Percentiles rank a stretch among this genome's conserved stretches.
Conservation (phyloP, 2,888 invertebrate genomes). For the Eupithecia insigniata region DNA sequence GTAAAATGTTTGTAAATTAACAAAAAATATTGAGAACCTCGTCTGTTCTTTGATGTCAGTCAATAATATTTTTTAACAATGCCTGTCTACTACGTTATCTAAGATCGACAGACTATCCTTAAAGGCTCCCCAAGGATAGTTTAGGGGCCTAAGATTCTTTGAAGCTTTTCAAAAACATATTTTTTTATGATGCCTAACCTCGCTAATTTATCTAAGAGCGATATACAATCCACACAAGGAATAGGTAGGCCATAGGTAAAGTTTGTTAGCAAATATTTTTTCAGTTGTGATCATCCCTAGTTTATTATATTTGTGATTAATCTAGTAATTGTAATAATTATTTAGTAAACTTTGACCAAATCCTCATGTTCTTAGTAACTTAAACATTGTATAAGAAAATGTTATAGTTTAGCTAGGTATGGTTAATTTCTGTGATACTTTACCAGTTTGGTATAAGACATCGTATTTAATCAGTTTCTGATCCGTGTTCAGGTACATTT, state of each 20-base stretch:
- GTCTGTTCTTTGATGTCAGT: neutral
- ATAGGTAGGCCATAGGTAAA: slow-evolving; percentile 49
- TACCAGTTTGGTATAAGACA: slow-evolving; percentile 81
- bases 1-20: neutral
- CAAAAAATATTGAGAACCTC: neutral
- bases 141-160: slow-evolving; percentile 41
- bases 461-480: slow-evolving; percentile 57
- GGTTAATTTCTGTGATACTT: slow-evolving; percentile 84
- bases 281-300: slow-evolving; percentile 46
- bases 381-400: slow-evolving; percentile 67
- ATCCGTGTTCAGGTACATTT: slow-evolving; percentile 22
- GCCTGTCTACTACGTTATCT: neutral
- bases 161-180: too few species aligned
- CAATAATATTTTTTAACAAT: neutral
- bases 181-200: neutral
- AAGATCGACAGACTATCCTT: neutral
- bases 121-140: neutral
- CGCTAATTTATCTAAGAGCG: neutral
- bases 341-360: slow-evolving; percentile 65
- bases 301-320: slow-evolving; percentile 29
- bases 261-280: slow-evolving; percentile 58
- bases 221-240: neutral
- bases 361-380: slow-evolving; percentile 61
- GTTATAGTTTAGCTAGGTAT: slow-evolving; percentile 81
- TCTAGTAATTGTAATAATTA: slow-evolving; percentile 38